Evolutionary conservation across 35 echinoderm and acorn worm genomes (phyloP).

Genomic region (Chiridota heheva): DNA sequence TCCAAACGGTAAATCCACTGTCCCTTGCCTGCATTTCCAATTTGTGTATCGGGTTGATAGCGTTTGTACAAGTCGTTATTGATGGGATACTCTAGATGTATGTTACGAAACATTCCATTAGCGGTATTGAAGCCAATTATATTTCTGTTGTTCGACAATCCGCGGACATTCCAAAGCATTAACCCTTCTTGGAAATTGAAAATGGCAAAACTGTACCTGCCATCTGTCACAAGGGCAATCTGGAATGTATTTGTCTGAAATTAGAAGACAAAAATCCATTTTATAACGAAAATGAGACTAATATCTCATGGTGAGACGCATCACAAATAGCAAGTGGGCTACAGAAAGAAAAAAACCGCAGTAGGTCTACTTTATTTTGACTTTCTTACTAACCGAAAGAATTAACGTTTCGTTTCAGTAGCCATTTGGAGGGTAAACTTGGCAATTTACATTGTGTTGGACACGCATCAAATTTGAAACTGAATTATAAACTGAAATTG

Average conservation of each 20-base stretch:
- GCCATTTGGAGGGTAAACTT: no score
- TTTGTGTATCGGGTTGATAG: slow-evolving; percentile 18
- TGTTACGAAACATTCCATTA: slow-evolving; percentile 42
- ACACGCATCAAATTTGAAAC: no score
- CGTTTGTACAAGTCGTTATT: not conserved
- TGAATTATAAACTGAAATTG: no score
- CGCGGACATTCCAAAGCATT: slow-evolving; percentile 73
- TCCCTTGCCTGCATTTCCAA: slow-evolving; percentile 30
- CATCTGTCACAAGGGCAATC: slow-evolving; percentile 75
- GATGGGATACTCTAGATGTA: slow-evolving; percentile 39
- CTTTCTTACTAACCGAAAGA: no score
- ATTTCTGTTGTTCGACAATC: slow-evolving; percentile 44
- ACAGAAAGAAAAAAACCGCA: no score
- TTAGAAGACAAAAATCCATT: not conserved
- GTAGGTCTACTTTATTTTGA: no score
- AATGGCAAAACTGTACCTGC: slow-evolving; percentile 68
- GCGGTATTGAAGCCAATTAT: slow-evolving; percentile 81
- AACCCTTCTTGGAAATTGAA: slow-evolving; percentile 78
- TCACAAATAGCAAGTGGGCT: no score
- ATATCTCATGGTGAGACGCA: no score
- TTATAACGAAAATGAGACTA: no score
- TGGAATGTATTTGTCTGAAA: slow-evolving; percentile 87
- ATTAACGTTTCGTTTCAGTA: no score
- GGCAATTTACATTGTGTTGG: no score
- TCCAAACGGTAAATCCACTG: slow-evolving; percentile 39